Percentiles rank a stretch among this genome's conserved stretches.
phyloP scores from a whole-genome alignment of 2,888 invertebrate genomes.

The Frankliniella intonsa region DNA sequence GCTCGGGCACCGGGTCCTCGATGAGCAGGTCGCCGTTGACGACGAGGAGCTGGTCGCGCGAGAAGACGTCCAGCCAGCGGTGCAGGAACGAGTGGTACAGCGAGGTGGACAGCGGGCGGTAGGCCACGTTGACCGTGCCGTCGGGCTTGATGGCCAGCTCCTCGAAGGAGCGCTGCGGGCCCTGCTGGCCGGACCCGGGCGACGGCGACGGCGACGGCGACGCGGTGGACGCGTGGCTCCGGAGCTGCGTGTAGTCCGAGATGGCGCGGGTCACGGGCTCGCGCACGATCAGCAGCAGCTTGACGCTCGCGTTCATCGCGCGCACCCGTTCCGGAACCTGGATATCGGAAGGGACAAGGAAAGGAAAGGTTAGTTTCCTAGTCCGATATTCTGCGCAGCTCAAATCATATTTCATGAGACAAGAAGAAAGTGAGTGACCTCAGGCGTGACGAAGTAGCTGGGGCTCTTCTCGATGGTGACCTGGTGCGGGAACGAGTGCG shows the following conservation, averaged over 20 bases:
- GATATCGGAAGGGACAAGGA: neutral
- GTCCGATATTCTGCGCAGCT: too few relatives aligned
- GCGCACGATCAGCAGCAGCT: conserved; percentile 86
- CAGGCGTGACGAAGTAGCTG: conserved; percentile 92
- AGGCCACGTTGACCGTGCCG: conserved; percentile 77
- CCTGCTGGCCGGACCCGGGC: conserved; percentile 44
- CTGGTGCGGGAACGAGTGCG: conserved; percentile 84
- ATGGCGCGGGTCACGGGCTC: conserved; percentile 94
- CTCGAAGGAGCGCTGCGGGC: conserved; percentile 62
- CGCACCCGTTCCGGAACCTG: conserved; percentile 89
- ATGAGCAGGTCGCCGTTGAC: conserved; percentile 92
- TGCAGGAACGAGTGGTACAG: conserved; percentile 88
- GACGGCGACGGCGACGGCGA: conserved; percentile 41
- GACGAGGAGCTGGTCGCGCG: conserved; percentile 83
- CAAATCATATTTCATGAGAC: too few relatives aligned
- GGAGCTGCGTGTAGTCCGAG: conserved; percentile 92
- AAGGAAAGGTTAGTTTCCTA: too few relatives aligned
- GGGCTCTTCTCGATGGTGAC: conserved; percentile 97
- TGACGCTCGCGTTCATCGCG: conserved; percentile 89
- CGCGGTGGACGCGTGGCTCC: conserved; percentile 71
- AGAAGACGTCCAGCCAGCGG: conserved; percentile 86
- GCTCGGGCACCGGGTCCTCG: conserved; percentile 81
- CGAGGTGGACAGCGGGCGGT: conserved; percentile 80
- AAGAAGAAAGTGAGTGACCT: conserved; percentile 59
- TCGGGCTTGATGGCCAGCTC: conserved; percentile 74